Base-by-base conservation (phyloP, 2,888 invertebrate genomes). In the Cheiracanthium punctorium region DNA sequence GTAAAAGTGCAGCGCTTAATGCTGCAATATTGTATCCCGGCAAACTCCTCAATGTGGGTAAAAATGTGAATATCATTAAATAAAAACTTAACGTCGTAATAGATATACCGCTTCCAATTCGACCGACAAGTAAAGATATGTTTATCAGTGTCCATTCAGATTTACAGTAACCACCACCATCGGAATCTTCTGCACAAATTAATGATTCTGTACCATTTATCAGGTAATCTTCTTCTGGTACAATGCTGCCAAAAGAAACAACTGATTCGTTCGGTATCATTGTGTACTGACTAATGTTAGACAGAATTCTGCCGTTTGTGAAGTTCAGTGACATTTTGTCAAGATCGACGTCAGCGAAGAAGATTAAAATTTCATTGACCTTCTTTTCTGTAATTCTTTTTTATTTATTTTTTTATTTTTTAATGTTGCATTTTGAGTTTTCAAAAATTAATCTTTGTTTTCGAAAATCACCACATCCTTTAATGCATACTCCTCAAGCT, bases 21-120 rank as follows among this genome's bases (percentile, higher is more conserved):
- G 93, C 92, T 17, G 93, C 92, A 72, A 93, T 89, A 89, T 93
- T 93, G 89, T 92, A 93, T 24, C 93, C 93, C 1, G 93, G 93
- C 41, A 93, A 90, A 89, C 93, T 93, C 67, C 92, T 91, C 71
- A 93, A 90, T 48, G 93, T 92, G 0, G 92, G 91, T 28, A 93
- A 91, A 20, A 92, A 80, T 29, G 91, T 88, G 89, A 93, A 93
- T 0, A 93, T 92, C 4, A 91, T 87, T n/a, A 93, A 90, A 88
- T 93, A 93, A 2, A 92, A 88, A 20, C 92, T 80, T 5, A 93
- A 90, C 87, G 93, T 92, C 28, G 93, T 89, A 32, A 93, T 90
- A 0, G 93, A 93, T 17, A 93, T 90, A 0, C 92, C 91, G 14
- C 93, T 90, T 0, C 93, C 92, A n/a, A 91, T 90, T 33, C 93